Evolutionary conservation across 1,140 invertebrate species (phyloP).

Genomic region (Drosophila nannoptera): DNA sequence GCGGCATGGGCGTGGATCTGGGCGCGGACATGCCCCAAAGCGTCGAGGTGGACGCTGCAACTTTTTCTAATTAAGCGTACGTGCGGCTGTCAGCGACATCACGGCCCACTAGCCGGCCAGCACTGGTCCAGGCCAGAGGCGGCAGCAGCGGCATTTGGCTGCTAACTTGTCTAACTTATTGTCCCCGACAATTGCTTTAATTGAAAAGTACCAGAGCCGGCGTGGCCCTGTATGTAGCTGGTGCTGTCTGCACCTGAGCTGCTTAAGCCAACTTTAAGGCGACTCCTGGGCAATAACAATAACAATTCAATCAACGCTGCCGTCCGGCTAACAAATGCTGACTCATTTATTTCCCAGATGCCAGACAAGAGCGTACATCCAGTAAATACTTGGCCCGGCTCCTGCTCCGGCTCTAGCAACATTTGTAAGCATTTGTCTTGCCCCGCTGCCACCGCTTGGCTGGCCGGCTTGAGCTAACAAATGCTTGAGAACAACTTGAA

Average conservation of each 20-base stretch:
- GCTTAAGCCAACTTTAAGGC: constrained; percentile 31
- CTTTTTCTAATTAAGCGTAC: constrained; percentile 77
- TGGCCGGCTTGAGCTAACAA: constrained; percentile 55
- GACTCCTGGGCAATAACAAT: constrained; percentile 54
- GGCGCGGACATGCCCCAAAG: constrained; percentile 25
- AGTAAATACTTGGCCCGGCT: constrained; percentile 25
- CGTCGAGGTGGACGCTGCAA: constrained; percentile 53
- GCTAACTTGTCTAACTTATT: constrained; percentile 69
- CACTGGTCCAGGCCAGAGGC: constrained; percentile 21
- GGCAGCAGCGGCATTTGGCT: constrained; percentile 27
- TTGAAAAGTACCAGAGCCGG: constrained; percentile 54
- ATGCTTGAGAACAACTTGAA: constrained; percentile 42
- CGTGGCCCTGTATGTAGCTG: not conserved
- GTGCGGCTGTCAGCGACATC: constrained; percentile 70
- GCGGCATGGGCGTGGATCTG: constrained; percentile 8
- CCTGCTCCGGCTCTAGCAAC: constrained; percentile 16
- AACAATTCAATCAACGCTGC: constrained; percentile 72
- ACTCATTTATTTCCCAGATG: constrained; percentile 65
- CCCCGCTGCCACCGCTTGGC: constrained; percentile 44
- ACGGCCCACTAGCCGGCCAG: constrained; percentile 28
- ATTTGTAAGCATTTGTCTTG: constrained; percentile 47
- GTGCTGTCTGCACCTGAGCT: not conserved
- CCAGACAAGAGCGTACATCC: constrained; percentile 25
- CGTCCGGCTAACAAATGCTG: constrained; percentile 62
- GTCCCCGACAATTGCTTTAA: constrained; percentile 76